These are phyloP conservation scores for Stomatorhinus ivindoensis DNA, from an alignment of 2,113 vertebrate species.

Conservation along the genomic window DNA sequence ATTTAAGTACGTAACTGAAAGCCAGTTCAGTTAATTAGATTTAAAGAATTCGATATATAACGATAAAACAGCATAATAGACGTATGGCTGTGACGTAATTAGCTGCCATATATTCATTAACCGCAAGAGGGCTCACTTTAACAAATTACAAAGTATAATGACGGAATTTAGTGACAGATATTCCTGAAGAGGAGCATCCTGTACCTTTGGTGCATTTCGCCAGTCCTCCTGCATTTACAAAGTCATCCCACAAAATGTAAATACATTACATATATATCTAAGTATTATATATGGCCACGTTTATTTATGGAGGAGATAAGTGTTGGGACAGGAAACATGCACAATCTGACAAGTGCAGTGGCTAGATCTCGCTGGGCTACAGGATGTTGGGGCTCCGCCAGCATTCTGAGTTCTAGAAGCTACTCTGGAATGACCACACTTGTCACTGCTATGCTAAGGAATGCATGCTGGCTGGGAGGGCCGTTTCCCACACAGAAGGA, in stretches of 20 bases:
- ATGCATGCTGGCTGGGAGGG: not conserved
- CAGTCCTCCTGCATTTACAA: not conserved
- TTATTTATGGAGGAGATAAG: not conserved
- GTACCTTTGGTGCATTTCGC: not conserved
- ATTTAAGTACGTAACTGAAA: not conserved
- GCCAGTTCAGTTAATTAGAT: not conserved
- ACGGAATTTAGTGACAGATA: not conserved
- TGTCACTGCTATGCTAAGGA: not conserved
- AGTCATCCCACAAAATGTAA: not conserved
- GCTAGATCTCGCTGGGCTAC: not conserved
- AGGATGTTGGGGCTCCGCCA: not conserved
- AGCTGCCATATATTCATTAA: not conserved
- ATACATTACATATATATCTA: not conserved
- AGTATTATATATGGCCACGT: not conserved
- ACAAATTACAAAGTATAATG: conserved; percentile 16
- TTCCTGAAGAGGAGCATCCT: not conserved
- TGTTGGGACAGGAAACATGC: not conserved
- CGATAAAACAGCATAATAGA: not conserved
- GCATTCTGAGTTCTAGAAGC: not conserved
- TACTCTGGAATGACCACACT: not conserved
- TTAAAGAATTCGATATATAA: not conserved
- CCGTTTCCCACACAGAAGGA: not conserved
- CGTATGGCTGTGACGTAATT: not conserved
- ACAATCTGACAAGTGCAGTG: not conserved
- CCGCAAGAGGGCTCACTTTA: conserved; percentile 36